Evolutionary conservation across 2,113 vertebrate species (phyloP), one percentile per base, ranked within the genome.

Genomic region (Eolophus roseicapilla): DNA sequence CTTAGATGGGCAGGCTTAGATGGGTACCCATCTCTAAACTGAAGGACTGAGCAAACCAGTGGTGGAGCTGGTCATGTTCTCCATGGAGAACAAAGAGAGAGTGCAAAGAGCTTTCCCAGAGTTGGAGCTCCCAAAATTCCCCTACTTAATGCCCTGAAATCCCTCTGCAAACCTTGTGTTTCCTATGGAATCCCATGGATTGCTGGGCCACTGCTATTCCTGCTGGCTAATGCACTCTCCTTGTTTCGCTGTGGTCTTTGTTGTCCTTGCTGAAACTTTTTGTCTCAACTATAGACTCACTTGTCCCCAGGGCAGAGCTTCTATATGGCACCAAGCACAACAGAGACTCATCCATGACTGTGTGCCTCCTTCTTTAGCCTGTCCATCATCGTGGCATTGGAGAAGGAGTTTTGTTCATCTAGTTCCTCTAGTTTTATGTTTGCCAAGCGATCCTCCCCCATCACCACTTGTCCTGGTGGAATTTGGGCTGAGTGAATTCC

Each of bases 141-240:
- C 7, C 1, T 24, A 27, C 10, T 50, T 70, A 27, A 76, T 76
- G 46, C 29, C 33, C 37, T 64, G 37, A 70, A 64, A 70, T 81
- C 29, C 35, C 17, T 75, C 49, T 44, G 59, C n/a, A 65, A 35
- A 7, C 29, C 12, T 55, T 21, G 3, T 17, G 59, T 44, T 73
- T 53, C 52, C 52, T 29, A 23, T 17, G 35, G 31, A 62, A 80
- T 17, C 31, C 47, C 2, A 3, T 8, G 68, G 11, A 13, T 7
- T 2, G 3, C 67, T 55, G 39, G 23, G 8, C 39, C 15, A 24
- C 25, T 15, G 21, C 31, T 43, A 2, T 25, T 67, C 13, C 6
- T 0, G 0, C 18, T 64, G 27, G 21, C 31, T 33, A 18, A 23
- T 5, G 33, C 2, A 5, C 6, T 43, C 16, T 25, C 16, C 39